Evolutionary conservation across 2,888 invertebrate genomes (phyloP).

Genomic region (Amphipyra tragopoginis): DNA sequence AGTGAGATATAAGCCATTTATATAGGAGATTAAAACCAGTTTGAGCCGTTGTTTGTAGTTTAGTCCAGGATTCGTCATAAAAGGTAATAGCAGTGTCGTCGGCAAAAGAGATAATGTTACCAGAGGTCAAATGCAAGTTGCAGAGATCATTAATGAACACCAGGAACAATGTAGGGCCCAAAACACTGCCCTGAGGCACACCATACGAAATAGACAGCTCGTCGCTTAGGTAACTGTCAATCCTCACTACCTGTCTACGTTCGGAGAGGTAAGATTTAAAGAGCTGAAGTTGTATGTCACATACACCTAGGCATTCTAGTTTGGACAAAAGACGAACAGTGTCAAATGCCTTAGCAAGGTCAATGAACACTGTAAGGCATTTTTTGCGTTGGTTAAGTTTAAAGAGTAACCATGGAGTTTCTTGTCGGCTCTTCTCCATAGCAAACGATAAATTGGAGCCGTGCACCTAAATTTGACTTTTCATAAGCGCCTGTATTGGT

Average conservation of each 20-base stretch:
- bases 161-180: not conserved
- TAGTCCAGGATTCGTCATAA: constrained; percentile 2
- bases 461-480: too few species aligned
- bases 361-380: constrained; percentile 2
- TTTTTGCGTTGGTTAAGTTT: not conserved
- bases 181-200: too few species aligned
- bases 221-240: too few species aligned
- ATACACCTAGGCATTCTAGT: too few species aligned
- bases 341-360: constrained; percentile 1
- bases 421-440: too few species aligned
- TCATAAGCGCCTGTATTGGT: too few species aligned
- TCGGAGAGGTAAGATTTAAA: too few species aligned
- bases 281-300: not conserved
- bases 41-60: not conserved
- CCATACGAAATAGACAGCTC: too few species aligned
- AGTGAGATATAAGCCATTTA: constrained; percentile 1
- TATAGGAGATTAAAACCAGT: not conserved
- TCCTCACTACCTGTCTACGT: too few species aligned
- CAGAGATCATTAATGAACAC: constrained; percentile 1
- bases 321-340: not conserved
- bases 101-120: constrained; percentile 1
- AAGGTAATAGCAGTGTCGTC: constrained; percentile 3
- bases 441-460: too few species aligned
- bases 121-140: not conserved
- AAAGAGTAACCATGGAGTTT: too few species aligned